These are phyloP conservation scores for Hafferia zeledoni DNA, from an alignment of 2,797 vertebrate species.

Conservation along the genomic window DNA sequence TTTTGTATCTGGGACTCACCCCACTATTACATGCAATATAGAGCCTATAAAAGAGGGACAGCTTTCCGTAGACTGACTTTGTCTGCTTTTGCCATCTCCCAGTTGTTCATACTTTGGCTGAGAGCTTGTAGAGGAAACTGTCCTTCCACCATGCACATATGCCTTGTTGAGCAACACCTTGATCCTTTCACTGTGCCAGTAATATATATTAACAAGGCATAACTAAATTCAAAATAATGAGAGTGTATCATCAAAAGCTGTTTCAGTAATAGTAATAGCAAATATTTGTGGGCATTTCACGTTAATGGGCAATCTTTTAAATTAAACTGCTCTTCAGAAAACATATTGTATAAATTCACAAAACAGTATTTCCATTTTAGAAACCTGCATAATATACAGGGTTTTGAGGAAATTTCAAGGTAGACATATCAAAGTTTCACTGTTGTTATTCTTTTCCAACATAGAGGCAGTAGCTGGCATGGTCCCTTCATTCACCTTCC, in stretches of 20 bases:
- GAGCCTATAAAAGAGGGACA: neutral
- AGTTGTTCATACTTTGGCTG: neutral
- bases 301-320: neutral
- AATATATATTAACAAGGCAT: slow-evolving; percentile 4
- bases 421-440: neutral
- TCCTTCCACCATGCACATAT: fast-evolving
- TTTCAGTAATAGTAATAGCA: neutral
- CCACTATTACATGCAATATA: neutral
- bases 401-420: neutral
- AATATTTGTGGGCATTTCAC: neutral
- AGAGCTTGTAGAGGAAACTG: neutral
- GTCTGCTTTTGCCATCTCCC: neutral
- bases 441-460: neutral
- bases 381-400: neutral
- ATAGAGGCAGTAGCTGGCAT: neutral
- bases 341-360: neutral
- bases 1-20: neutral
- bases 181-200: neutral
- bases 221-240: slow-evolving; percentile 27
- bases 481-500: neutral
- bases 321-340: slow-evolving; percentile 10
- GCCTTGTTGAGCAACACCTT: neutral
- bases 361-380: neutral
- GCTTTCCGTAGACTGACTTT: neutral
- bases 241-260: neutral